phyloP scores from a whole-genome alignment of 2,797 vertebrate species.

The Malurus splendens region DNA sequence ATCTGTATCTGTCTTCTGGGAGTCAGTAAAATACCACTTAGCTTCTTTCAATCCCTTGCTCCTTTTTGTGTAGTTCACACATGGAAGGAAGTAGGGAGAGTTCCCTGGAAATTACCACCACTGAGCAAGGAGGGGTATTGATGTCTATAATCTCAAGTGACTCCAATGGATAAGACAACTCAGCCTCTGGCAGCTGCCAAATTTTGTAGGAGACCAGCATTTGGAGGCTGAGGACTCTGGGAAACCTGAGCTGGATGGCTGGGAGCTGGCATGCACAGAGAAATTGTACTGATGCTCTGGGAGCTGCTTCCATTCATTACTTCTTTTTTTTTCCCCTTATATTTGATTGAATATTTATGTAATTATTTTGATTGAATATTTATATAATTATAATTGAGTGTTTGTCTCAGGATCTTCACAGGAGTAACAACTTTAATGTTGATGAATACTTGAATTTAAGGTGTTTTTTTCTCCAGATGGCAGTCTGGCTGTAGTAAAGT shows the following conservation, averaged over 20 bases:
- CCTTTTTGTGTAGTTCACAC: background rate
- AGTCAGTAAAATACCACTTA: conserved; percentile 9
- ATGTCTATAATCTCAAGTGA: background rate
- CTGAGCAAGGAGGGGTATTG: background rate
- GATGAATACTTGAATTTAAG: conserved; percentile 18
- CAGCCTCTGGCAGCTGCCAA: background rate
- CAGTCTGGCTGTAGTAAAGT: conserved; percentile 11
- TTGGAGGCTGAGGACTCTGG: background rate
- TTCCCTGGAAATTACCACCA: background rate
- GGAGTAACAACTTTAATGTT: background rate
- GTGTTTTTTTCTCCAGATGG: conserved; percentile 14
- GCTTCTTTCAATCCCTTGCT: background rate
- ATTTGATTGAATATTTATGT: background rate
- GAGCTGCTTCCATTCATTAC: background rate
- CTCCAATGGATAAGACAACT: background rate
- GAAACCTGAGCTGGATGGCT: background rate
- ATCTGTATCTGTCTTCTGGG: background rate
- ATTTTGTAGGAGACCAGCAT: background rate
- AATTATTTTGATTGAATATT: background rate
- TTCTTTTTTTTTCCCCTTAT: background rate
- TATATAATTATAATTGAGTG: background rate
- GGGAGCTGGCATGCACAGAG: background rate
- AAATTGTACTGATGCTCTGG: background rate
- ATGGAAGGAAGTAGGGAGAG: background rate
- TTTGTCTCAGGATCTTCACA: background rate